phyloP scores from a whole-genome alignment of 1,140 invertebrate genomes.

The Lepidostoma basale region DNA sequence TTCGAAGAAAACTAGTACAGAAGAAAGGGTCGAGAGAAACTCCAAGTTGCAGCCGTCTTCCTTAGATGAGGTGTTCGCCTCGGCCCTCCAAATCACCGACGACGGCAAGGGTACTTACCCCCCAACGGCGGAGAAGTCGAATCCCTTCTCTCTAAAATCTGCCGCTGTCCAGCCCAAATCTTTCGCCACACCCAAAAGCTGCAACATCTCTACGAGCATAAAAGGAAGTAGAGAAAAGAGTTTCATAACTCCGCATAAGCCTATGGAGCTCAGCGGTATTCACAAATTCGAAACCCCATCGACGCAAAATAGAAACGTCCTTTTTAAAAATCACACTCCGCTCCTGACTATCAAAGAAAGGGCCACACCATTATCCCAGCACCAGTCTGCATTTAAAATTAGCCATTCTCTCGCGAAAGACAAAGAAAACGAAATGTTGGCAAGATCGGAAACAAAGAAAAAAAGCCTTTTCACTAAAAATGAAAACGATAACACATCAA shows the following conservation, averaged over 20 bases:
- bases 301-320: slow-evolving; percentile 1
- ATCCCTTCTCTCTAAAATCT: slow-evolving; percentile 2
- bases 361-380: not conserved
- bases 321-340: not conserved
- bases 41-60: not conserved
- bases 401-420: not conserved
- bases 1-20: not conserved
- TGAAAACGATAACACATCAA: not conserved
- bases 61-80: slow-evolving; percentile 20
- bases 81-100: slow-evolving; percentile 12
- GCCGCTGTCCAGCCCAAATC: not conserved
- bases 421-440: not conserved
- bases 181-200: slow-evolving; percentile 38
- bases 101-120: not conserved
- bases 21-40: not conserved
- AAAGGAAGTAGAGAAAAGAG: slow-evolving; percentile 36
- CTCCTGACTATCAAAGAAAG: slow-evolving; percentile 25
- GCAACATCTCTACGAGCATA: slow-evolving; percentile 32
- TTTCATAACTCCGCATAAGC: slow-evolving; percentile 16
- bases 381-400: slow-evolving; percentile 2
- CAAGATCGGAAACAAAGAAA: not conserved
- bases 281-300: slow-evolving; percentile 28
- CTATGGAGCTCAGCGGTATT: slow-evolving; percentile 7
- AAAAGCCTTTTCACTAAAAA: slow-evolving; percentile 2
- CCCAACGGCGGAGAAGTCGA: not conserved